Conservation (phyloP, 2,797 vertebrate species). For the Tolypeutes matacus region DNA sequence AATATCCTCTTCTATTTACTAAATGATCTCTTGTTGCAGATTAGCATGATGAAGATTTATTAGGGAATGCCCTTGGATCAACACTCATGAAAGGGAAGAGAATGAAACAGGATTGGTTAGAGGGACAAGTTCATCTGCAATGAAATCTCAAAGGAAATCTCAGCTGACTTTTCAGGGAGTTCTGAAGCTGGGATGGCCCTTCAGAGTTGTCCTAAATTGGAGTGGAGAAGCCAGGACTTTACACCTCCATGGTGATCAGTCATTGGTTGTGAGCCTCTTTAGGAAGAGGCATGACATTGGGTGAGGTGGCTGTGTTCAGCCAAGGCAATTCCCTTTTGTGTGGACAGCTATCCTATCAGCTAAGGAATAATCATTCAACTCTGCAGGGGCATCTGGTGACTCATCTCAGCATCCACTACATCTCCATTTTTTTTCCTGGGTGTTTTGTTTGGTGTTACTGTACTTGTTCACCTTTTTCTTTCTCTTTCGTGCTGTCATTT, state of each 20-base stretch:
- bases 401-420: neutral
- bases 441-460: neutral
- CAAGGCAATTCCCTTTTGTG: neutral
- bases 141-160: neutral
- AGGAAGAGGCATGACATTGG: neutral
- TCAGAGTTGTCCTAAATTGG: neutral
- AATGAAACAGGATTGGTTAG: neutral
- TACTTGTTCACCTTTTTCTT: neutral
- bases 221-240: neutral
- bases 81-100: neutral
- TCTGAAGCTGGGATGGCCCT: neutral
- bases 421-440: neutral
- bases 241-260: neutral
- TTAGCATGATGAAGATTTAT: neutral
- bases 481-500: neutral
- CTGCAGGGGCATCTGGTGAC: neutral
- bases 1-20: neutral
- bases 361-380: neutral
- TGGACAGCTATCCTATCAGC: neutral
- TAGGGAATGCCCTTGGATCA: neutral
- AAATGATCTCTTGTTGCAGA: neutral
- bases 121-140: neutral
- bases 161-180: neutral
- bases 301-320: neutral
- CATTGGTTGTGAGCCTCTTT: neutral